Evolutionary conservation across 1,140 invertebrate genomes (phyloP), one percentile per base, ranked within the genome.

Genomic region (Euwallacea similis): DNA sequence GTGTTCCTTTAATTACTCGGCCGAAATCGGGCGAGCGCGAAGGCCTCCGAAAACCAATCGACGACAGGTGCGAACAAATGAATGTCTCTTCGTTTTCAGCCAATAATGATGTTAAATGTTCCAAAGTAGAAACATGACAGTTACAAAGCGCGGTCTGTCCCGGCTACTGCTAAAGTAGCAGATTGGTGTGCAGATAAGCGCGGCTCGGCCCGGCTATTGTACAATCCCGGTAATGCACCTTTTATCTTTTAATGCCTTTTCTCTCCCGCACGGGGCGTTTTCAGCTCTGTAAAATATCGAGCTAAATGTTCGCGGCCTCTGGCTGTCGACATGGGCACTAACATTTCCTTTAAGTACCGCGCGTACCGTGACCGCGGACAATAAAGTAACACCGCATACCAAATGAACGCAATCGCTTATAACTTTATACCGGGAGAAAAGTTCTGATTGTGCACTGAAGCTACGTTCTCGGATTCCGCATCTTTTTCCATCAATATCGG

Each of bases 101-200:
- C 64, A 66, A 66, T 66, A 66, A 66, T 56, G 64, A 66, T 66
- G 64, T 66, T 66, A 66, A 66, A 66, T 66, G 64, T 55, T 43
- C 41, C 54, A 33, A 56, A 55, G 50, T 56, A 15, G 53, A 66
- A 66, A 66, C 64, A 66, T 66, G 64, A 66, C 64, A 55, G 64
- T 41, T 66, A 66, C 64, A 66, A 66, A 66, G 64, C 64, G 64
- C 46, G 43, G 15, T 66, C 54, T 42, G 64, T 7, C 54, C 13
- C 13, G 62, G 50, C 64, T 66, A 55, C 64, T 66, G 42, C 50
- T 16, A 55, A 56, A 66, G 64, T 66, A 66, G 64, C 64, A 66
- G 64, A 66, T 66, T 66, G 64, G 64, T 13, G 33, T 56, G 64
- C 55, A 55, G 56, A 66, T 13, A 55, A n/a, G 11, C 64, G 21